Evolutionary conservation across 2,113 vertebrate species (phyloP).

Genomic region (Nothobranchius furzeri): DNA sequence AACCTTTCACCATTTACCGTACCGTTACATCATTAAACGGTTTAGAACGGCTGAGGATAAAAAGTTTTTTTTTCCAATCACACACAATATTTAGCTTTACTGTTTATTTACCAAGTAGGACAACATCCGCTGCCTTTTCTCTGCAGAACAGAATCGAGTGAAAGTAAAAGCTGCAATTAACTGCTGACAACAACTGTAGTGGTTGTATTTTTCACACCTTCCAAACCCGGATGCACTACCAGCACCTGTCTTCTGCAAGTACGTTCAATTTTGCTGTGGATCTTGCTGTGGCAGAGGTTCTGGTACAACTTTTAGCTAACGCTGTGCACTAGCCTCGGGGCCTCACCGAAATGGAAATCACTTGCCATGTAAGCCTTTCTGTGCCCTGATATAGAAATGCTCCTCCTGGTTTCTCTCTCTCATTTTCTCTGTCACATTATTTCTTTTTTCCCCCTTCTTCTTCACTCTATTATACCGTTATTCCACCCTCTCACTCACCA

Average conservation of each 20-base stretch:
- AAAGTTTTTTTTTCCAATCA: background rate
- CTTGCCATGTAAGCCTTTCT: slow-evolving; percentile 37
- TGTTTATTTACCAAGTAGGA: background rate
- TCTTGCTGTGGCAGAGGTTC: slow-evolving; percentile 35
- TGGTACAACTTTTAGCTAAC: slow-evolving; percentile 40
- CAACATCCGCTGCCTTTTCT: background rate
- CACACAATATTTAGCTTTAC: background rate
- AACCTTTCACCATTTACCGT: too few relatives aligned
- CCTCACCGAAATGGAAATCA: slow-evolving; percentile 12
- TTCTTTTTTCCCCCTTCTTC: slow-evolving; percentile 31
- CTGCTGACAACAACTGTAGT: slow-evolving; percentile 9
- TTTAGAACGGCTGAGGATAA: slow-evolving; percentile 4
- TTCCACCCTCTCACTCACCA: slow-evolving; percentile 1
- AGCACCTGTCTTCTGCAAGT: slow-evolving; percentile 22
- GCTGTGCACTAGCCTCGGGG: slow-evolving; percentile 37
- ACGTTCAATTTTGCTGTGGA: slow-evolving; percentile 37
- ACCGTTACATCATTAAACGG: background rate
- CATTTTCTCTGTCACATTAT: slow-evolving; percentile 55
- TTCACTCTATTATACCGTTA: slow-evolving; percentile 16
- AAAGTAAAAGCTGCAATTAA: slow-evolving; percentile 29
- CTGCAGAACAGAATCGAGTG: slow-evolving; percentile 6
- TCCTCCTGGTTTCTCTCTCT: slow-evolving; percentile 36
- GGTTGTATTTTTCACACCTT: slow-evolving; percentile 3
- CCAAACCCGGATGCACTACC: slow-evolving; percentile 9
- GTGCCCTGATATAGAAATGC: slow-evolving; percentile 48